Percentiles rank a stretch among this genome's conserved stretches.
Evolutionary conservation across 2,888 invertebrate species (phyloP).

Genomic region (Eristalis intricaria): DNA sequence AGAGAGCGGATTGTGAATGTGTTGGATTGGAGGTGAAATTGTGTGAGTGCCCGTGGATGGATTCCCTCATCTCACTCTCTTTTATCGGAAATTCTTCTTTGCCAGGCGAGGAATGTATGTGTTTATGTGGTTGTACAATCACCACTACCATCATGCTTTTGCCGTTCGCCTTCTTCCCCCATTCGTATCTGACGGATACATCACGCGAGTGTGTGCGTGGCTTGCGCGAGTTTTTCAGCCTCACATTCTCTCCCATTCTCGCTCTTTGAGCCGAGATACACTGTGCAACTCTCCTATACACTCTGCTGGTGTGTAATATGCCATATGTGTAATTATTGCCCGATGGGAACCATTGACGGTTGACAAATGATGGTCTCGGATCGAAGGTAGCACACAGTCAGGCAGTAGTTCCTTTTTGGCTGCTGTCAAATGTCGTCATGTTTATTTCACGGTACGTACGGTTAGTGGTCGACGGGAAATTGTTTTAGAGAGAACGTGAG

Average conservation of each 20-base stretch:
- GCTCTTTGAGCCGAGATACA: constrained; percentile 14
- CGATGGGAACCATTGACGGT: constrained; percentile 73
- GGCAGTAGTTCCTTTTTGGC: constrained; percentile 81
- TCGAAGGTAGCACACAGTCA: constrained; percentile 75
- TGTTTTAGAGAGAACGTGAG: constrained; percentile 75
- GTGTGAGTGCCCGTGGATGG: background rate
- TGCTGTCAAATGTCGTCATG: constrained; percentile 81
- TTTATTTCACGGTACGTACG: constrained; percentile 73
- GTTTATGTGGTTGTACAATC: constrained; percentile 14
- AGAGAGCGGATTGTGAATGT: constrained; percentile 1
- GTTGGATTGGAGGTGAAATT: background rate
- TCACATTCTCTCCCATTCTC: constrained; percentile 51
- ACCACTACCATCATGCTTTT: background rate
- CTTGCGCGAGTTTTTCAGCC: constrained; percentile 59
- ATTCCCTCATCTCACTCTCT: constrained; percentile 49
- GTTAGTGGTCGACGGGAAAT: constrained; percentile 72
- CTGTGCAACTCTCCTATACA: constrained; percentile 25
- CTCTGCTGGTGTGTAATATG: constrained; percentile 67
- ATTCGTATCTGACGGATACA: constrained; percentile 26
- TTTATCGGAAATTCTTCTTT: constrained; percentile 60
- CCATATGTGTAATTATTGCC: constrained; percentile 73
- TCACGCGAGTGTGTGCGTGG: constrained; percentile 28
- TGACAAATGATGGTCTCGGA: constrained; percentile 72
- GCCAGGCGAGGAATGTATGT: constrained; percentile 44
- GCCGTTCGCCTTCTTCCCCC: constrained; percentile 19